phyloP scores from a whole-genome alignment of 2,797 vertebrate species.

The Lepidocolaptes lacrymiger region DNA sequence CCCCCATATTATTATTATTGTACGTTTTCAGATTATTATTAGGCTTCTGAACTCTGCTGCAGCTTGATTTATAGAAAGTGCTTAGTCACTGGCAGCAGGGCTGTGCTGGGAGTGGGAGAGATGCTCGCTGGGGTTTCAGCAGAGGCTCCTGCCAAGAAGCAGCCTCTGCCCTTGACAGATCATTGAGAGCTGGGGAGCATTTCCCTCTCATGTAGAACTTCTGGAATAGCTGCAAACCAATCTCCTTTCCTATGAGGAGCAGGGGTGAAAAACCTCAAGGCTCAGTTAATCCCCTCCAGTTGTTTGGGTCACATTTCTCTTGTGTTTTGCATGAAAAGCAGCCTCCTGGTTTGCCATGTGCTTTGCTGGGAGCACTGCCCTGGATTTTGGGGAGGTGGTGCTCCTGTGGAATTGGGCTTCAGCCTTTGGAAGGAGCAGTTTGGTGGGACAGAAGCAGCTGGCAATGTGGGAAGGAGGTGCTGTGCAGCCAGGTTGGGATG shows the following conservation, averaged over 20 bases:
- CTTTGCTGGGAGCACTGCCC: not conserved
- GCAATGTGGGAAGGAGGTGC: not conserved
- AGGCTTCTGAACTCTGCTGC: conserved; percentile 54
- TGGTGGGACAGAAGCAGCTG: not conserved
- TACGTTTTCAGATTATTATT: conserved; percentile 32
- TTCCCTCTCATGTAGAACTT: not conserved
- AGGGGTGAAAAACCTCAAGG: not conserved
- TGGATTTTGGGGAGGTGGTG: not conserved
- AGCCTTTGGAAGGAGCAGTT: not conserved
- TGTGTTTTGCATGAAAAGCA: not conserved
- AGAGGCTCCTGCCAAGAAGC: conserved; percentile 52
- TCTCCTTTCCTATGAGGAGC: not conserved
- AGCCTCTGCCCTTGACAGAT: conserved; percentile 52
- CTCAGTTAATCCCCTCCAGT: not conserved
- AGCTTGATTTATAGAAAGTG: conserved; percentile 67
- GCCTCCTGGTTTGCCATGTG: not conserved
- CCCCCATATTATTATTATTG: not conserved
- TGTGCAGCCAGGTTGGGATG: fast-evolving
- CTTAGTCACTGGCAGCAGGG: conserved; percentile 67
- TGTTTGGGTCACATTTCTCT: fast-evolving
- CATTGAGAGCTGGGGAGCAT: not conserved
- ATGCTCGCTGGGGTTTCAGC: conserved; percentile 8
- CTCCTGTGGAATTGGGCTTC: not conserved
- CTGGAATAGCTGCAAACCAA: not conserved
- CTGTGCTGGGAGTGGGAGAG: conserved; percentile 31